These are phyloP conservation scores for Temnothorax nylanderi DNA, from an alignment of 1,140 invertebrate genomes.

Conservation along the genomic window DNA sequence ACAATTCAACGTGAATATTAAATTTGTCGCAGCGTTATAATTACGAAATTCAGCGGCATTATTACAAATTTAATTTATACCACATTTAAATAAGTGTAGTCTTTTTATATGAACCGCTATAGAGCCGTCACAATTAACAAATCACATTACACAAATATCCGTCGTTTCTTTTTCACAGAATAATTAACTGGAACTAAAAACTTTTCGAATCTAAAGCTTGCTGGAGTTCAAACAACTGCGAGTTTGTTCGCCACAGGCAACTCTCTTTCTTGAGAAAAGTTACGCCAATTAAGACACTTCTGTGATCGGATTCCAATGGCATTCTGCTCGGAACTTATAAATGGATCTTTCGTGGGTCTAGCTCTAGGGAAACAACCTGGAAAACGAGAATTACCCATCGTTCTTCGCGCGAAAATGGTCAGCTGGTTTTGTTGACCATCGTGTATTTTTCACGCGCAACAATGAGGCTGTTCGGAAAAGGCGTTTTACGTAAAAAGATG, in stretches of 20 bases:
- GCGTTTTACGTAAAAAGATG: neutral
- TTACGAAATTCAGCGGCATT: conserved; percentile 1
- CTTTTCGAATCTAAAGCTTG: neutral
- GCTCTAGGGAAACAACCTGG: neutral
- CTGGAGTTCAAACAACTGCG: conserved; percentile 8
- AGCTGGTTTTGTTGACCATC: conserved; percentile 14
- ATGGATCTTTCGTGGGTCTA: neutral
- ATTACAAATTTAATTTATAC: conserved; percentile 16
- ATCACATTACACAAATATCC: neutral
- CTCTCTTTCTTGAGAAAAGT: conserved; percentile 10
- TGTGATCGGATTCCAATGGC: conserved; percentile 13
- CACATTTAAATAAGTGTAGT: neutral
- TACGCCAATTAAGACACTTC: conserved; percentile 38
- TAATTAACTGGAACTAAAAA: conserved; percentile 31
- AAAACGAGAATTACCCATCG: neutral
- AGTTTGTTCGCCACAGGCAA: neutral
- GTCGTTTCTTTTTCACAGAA: conserved; percentile 1
- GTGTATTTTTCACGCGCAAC: neutral
- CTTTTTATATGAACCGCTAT: neutral
- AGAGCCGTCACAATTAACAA: neutral
- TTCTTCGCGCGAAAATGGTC: neutral
- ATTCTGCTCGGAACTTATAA: conserved; percentile 37
- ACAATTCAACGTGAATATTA: neutral
- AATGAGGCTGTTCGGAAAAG: neutral
- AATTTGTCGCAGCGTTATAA: neutral